Evolutionary conservation across 1,140 invertebrate genomes (phyloP).

Genomic region (Sycobia sp.): DNA sequence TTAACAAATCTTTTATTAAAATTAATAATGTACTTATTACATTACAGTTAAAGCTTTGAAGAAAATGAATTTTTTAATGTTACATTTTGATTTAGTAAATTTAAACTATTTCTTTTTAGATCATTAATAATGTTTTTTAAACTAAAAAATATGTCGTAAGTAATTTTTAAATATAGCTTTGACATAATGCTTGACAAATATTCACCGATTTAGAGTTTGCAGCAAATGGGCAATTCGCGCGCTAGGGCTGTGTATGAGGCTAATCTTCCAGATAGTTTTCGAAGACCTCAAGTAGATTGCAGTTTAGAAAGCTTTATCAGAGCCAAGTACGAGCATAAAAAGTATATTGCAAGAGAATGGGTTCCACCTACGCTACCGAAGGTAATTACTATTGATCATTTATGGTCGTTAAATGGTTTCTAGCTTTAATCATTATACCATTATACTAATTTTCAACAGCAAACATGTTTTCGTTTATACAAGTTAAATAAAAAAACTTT

Average conservation of each 20-base stretch:
- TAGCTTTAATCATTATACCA: conserved; percentile 10
- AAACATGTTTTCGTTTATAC: too few species aligned
- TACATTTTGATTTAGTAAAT: too few species aligned
- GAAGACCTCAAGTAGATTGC: conserved; percentile 92
- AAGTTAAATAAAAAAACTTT: too few species aligned
- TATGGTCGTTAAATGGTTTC: too few species aligned
- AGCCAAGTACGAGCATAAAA: conserved; percentile 98
- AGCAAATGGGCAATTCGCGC: conserved; percentile 98
- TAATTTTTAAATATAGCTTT: too few species aligned
- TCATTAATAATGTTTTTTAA: too few species aligned
- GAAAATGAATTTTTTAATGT: background rate
- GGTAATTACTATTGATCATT: conserved; percentile 63
- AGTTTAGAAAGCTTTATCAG: conserved; percentile 93
- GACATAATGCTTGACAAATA: too few species aligned
- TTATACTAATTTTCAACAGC: conserved; percentile 5
- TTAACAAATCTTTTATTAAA: too few species aligned
- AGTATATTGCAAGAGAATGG: conserved; percentile 97
- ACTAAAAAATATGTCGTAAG: too few species aligned
- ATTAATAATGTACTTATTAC: too few species aligned
- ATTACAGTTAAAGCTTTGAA: too few species aligned
- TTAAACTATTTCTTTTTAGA: too few species aligned
- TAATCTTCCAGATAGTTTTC: conserved; percentile 92
- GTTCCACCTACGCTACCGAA: conserved; percentile 84
- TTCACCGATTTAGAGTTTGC: conserved; percentile 87
- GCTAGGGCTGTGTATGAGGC: conserved; percentile 97